Evolutionary conservation across 2,797 vertebrate species (phyloP), one percentile per base, ranked within the genome.

Genomic region (Pempheris klunzingeri): DNA sequence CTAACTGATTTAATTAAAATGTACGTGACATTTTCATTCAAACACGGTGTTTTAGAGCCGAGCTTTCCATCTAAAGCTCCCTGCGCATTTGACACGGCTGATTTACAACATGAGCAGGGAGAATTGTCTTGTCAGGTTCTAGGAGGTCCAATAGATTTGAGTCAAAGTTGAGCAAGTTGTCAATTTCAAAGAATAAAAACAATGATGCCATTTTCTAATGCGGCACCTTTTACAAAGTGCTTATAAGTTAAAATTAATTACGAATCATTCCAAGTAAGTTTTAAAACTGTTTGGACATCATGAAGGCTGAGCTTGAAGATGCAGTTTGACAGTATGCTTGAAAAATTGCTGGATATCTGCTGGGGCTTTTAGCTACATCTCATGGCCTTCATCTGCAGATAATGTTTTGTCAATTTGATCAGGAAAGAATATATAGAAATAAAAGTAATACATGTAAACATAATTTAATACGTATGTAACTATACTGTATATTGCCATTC

Each of bases 1-100:
- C 85, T 36, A 59, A 71, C 67, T 46, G 76, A 83, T 87, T 82
- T 75, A 87, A 92, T 89, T 88, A 88, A 92, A 92, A 83, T 66
- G 72, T 82, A 80, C 52, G 73, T 87, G 77, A 83, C 78, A 78
- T 80, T 83, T 84, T 86, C 59, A 71, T 80, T 87, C 61, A 52
- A 65, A 43, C 53, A 47, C n/a, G n/a, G 68, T n/a, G 53, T 46
- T 66, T 69, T n/a, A 38, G 46, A 53, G 55, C 18, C 1, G 66
- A 71, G 34, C 30, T 66, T 74, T 82, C 77, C 81, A 75, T 39
- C 46, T 61, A 54, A 7, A 62, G 50, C 57, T 73, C 61, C 11
- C 64, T 13, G 53, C 49, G 68, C 63, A 72, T 74, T 73, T 78
- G 70, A 67, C 62, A 54, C 34, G 32, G 55, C 38, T 77, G 71